Base-by-base conservation (phyloP, 2,888 invertebrate species). In the Biston betularia region DNA sequence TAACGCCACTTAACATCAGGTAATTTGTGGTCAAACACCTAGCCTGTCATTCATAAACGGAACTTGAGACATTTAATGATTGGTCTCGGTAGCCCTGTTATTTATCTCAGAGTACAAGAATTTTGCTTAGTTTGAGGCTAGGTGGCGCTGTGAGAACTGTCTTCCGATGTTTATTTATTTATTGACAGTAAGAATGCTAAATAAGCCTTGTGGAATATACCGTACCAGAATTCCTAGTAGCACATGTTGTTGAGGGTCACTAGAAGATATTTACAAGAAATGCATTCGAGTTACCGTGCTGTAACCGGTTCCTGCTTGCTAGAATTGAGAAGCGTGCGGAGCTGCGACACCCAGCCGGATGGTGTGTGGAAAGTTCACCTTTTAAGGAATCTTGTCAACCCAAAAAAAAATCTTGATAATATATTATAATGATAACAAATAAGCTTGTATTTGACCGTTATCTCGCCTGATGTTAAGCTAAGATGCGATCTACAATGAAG, bases 351-450 rank as follows among this genome's bases (percentile, higher is more conserved):
- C 54, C 63, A 59, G 55, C n/a, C 50, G 48, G 35, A 46, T 40
- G 50, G 50, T 63, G 74, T 69, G 75, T 77, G 74, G 83, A 85
- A 85, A 86, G 82, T 81, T 81, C 57, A 62, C 81, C 77, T 58
- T 81, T 74, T 78, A 83, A 58, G 82, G 84, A 75, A 84, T 75
- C 80, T 79, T 80, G 79, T 71, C 59, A 68, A 63, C 63, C 63
- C 59, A 63, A 68, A 68, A 62, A 66, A 63, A 63, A 49, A 44
- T 49, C 57, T 24, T 46, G 48, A 48, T 4, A 6, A 33, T 33
- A 10, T 33, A 24, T 24, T 24, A 24, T 24, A 24, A 2, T 24
- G 15, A 2, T 24, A 24, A 24, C 24, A 24, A 24, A 24, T 24
- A 24, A 24, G 24, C 24, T 1, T 24, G 24, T 24, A 24, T 24